Conservation (phyloP, 2,797 vertebrate genomes). For the Potorous gilbertii region DNA sequence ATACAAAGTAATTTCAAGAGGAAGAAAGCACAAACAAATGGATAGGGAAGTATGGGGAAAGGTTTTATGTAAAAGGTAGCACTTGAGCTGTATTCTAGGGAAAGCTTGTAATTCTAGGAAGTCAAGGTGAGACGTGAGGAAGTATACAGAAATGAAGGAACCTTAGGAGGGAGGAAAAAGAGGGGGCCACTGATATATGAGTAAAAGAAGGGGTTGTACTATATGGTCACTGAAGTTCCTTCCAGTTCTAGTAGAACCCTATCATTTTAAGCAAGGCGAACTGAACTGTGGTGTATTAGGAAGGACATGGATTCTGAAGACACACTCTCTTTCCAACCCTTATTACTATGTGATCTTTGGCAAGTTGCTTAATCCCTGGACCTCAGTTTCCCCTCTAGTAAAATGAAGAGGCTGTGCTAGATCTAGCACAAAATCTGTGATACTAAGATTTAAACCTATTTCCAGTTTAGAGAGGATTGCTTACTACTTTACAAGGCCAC, state of each 20-base stretch:
- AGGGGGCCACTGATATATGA: not conserved
- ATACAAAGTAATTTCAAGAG: not conserved
- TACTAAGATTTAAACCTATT: not conserved
- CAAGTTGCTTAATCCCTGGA: not conserved
- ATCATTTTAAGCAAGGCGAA: not conserved
- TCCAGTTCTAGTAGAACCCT: not conserved
- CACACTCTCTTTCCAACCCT: not conserved
- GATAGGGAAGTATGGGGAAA: not conserved
- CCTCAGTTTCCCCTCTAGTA: not conserved
- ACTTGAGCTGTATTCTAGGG: not conserved
- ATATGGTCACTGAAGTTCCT: not conserved
- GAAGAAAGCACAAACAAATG: not conserved
- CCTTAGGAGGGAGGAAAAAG: not conserved
- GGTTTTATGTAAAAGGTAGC: not conserved
- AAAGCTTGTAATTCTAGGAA: not conserved
- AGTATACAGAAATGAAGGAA: not conserved
- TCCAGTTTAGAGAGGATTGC: not conserved
- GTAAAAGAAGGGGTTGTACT: not conserved
- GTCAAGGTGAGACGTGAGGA: not conserved
- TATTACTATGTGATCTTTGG: not conserved
- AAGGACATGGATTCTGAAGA: not conserved
- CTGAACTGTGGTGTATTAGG: not conserved
- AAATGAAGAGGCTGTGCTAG: not conserved
- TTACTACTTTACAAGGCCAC: constrained; percentile 30
- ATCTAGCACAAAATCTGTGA: not conserved